Percentiles rank a stretch among this genome's conserved stretches.
These are phyloP conservation scores for Chiridota heheva DNA, from an alignment of 35 echinoderm and acorn worm species.

Conservation along the genomic window DNA sequence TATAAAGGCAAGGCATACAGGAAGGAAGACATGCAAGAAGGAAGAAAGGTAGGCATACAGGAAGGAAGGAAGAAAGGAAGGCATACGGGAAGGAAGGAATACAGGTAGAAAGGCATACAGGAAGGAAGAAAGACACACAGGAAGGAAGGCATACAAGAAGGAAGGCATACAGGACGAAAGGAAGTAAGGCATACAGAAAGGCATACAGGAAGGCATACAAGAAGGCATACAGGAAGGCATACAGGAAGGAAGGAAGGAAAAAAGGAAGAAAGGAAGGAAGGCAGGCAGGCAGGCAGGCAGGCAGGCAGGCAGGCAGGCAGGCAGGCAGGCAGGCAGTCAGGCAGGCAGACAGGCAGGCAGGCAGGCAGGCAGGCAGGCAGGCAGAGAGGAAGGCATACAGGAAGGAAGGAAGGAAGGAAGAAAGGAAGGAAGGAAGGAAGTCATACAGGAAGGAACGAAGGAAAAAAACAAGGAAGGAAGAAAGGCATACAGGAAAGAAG, in stretches of 20 bases:
- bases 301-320: constrained; percentile 26
- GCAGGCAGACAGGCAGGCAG: too few relatives aligned
- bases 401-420: constrained; percentile 47
- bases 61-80: not conserved
- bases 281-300: constrained; percentile 13
- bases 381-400: too few relatives aligned
- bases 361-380: constrained; percentile 34
- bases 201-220: too few relatives aligned
- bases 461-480: constrained; percentile 36
- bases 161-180: not conserved
- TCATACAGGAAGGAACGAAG: too few relatives aligned
- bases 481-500: constrained; percentile 15
- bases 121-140: too few relatives aligned
- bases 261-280: constrained; percentile 36
- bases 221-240: too few relatives aligned
- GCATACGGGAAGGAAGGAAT: not conserved
- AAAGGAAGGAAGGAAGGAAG: constrained; percentile 39
- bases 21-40: too few relatives aligned
- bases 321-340: constrained; percentile 41
- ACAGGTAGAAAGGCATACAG: too few relatives aligned
- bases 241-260: constrained; percentile 30
- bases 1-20: too few relatives aligned
- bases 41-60: not conserved
- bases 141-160: too few relatives aligned
- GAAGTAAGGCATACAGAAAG: too few relatives aligned